Evolutionary conservation across 2,113 vertebrate species (phyloP).

Genomic region (Raja brachyura): DNA sequence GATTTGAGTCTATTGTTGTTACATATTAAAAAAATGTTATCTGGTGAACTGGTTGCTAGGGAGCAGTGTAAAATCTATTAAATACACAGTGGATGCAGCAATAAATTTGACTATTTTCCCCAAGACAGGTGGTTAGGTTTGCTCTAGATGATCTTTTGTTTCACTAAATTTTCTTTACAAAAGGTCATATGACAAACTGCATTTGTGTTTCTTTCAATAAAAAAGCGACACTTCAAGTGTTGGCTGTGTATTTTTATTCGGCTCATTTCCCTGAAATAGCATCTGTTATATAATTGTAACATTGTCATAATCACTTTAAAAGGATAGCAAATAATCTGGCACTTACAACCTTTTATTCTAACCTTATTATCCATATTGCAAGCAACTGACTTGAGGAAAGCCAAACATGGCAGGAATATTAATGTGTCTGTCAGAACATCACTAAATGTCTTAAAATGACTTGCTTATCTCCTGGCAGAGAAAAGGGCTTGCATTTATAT

Average conservation of each 20-base stretch:
- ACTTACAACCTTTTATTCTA: conserved; percentile 23
- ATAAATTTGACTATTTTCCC: conserved; percentile 34
- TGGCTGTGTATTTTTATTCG: background rate
- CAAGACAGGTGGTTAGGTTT: conserved; percentile 35
- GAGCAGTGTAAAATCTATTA: conserved; percentile 27
- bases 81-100: conserved; percentile 23
- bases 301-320: conserved; percentile 30
- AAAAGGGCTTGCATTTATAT: background rate
- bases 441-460: background rate
- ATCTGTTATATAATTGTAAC: conserved; percentile 32
- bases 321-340: conserved; percentile 22
- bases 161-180: conserved; percentile 20
- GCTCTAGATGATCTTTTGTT: background rate
- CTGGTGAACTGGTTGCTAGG: conserved; percentile 30
- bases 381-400: conserved; percentile 15
- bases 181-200: conserved; percentile 35
- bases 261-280: background rate
- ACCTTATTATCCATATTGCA: conserved; percentile 29
- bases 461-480: background rate
- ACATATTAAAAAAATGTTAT: background rate
- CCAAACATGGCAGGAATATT: conserved; percentile 24
- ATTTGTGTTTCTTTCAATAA: conserved; percentile 31
- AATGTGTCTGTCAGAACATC: background rate
- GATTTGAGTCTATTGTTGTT: background rate
- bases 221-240: background rate